Percentiles rank a stretch among this genome's conserved stretches.
Conservation (phyloP, 2,113 vertebrate species). For the Cryptomyrus ogoouensis region DNA sequence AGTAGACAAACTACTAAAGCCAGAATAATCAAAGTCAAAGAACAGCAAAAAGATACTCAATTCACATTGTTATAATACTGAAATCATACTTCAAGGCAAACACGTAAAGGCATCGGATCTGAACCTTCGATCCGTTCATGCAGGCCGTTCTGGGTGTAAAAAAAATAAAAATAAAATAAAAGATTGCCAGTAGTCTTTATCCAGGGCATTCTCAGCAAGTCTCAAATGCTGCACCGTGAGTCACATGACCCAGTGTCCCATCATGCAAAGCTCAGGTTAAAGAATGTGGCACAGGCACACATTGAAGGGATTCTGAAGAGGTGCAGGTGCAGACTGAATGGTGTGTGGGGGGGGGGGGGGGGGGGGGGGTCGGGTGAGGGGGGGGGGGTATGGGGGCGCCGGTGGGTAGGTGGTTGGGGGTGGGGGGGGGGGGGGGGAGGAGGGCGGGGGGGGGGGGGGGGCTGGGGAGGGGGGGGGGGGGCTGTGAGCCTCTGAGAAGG, state of each 20-base stretch:
- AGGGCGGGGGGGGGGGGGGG: neutral
- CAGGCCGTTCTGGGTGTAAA: neutral
- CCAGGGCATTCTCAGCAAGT: neutral
- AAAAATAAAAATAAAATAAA: neutral
- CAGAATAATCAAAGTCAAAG: neutral
- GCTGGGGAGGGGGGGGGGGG: neutral
- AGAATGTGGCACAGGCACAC: conserved; percentile 30
- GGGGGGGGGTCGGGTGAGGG: conserved; percentile 4
- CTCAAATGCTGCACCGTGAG: neutral
- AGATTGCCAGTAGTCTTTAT: neutral
- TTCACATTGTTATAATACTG: neutral
- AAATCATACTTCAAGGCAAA: neutral
- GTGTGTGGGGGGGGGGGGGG: neutral
- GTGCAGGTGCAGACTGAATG: conserved; percentile 8
- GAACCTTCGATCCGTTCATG: neutral
- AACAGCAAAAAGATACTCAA: neutral
- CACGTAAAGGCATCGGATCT: neutral
- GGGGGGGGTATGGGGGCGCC: too few relatives aligned
- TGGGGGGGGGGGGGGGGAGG: neutral
- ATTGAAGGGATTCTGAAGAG: conserved; percentile 18
- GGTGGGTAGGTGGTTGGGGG: too few relatives aligned
- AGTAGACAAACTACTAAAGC: neutral
- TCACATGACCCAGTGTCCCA: conserved; percentile 25
- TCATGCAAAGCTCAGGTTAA: conserved; percentile 46
- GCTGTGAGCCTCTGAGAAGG: too few relatives aligned